Percentiles rank a stretch among this genome's conserved stretches.
phyloP scores from a whole-genome alignment of 2,797 vertebrate species.

The Tangara arthus region DNA sequence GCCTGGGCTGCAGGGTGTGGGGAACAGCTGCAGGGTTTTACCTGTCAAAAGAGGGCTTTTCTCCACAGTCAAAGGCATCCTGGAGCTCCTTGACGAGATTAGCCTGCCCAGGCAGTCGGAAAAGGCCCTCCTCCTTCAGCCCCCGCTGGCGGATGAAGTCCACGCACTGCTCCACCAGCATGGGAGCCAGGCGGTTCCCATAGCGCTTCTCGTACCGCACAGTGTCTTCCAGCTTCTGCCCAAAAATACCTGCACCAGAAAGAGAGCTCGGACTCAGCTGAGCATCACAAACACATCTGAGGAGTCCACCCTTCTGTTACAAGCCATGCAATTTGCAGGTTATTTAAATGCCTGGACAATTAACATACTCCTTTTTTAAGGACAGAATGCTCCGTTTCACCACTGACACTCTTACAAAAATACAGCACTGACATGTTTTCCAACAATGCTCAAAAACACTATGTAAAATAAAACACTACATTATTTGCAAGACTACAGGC shows the following conservation, averaged over 20 bases:
- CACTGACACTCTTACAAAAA: not conserved
- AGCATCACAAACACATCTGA: not conserved
- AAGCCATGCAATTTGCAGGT: accelerated
- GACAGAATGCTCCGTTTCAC: not conserved
- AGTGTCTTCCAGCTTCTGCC: slow-evolving; percentile 96
- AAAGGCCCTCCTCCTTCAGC: slow-evolving; percentile 92
- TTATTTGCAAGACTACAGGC: not conserved
- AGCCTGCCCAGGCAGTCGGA: slow-evolving; percentile 92
- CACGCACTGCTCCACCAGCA: slow-evolving; percentile 97
- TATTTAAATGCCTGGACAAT: not conserved
- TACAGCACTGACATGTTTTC: not conserved
- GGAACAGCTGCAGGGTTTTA: slow-evolving; percentile 53
- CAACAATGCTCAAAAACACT: not conserved
- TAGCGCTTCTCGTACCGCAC: slow-evolving; percentile 92
- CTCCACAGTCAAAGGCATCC: slow-evolving; percentile 96
- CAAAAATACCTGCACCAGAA: slow-evolving; percentile 87
- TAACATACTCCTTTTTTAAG: not conserved
- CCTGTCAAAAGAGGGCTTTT: slow-evolving; percentile 96
- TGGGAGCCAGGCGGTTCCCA: slow-evolving; percentile 89
- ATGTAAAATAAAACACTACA: not conserved
- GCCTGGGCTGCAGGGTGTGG: not conserved
- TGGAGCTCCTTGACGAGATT: slow-evolving; percentile 97
- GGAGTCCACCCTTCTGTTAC: not conserved
- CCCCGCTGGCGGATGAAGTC: slow-evolving; percentile 94
- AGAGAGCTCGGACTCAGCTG: not conserved